Percentiles rank a stretch among this genome's conserved stretches.
Conservation (phyloP, 2,797 vertebrate species). For the Enteromius radiatus region DNA sequence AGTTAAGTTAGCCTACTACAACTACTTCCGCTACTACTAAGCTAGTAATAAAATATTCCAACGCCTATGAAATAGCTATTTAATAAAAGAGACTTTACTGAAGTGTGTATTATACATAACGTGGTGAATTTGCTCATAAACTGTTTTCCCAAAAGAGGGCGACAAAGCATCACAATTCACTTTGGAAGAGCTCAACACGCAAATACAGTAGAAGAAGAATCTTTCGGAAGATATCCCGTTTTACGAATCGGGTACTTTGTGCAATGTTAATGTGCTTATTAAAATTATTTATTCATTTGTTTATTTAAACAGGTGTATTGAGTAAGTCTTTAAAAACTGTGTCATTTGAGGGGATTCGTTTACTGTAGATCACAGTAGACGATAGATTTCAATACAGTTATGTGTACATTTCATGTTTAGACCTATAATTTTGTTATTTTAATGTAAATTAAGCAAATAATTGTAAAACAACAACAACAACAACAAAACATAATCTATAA, state of each 20-base stretch:
- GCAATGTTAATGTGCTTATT: constrained; percentile 1
- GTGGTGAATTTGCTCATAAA: background rate
- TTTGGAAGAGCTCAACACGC: background rate
- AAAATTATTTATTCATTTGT: background rate
- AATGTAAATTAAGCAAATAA: too few relatives aligned
- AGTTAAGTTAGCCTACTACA: background rate
- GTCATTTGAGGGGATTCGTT: background rate
- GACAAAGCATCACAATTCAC: constrained; percentile 19
- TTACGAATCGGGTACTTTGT: background rate
- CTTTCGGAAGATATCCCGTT: background rate
- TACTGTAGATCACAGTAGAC: background rate
- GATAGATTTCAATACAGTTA: background rate
- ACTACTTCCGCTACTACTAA: background rate
- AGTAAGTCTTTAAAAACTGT: background rate
- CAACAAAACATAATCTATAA: too few relatives aligned
- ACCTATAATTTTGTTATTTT: too few relatives aligned
- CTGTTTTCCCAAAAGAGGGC: constrained; percentile 22
- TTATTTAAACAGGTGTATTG: background rate
- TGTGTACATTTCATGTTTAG: background rate
- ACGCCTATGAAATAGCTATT: background rate
- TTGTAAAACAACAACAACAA: too few relatives aligned
- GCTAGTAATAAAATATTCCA: too few relatives aligned
- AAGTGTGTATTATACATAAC: too few relatives aligned
- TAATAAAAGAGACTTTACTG: background rate
- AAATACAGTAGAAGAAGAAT: background rate